phyloP scores from a whole-genome alignment of 2,113 vertebrate genomes.

The Morone saxatilis region DNA sequence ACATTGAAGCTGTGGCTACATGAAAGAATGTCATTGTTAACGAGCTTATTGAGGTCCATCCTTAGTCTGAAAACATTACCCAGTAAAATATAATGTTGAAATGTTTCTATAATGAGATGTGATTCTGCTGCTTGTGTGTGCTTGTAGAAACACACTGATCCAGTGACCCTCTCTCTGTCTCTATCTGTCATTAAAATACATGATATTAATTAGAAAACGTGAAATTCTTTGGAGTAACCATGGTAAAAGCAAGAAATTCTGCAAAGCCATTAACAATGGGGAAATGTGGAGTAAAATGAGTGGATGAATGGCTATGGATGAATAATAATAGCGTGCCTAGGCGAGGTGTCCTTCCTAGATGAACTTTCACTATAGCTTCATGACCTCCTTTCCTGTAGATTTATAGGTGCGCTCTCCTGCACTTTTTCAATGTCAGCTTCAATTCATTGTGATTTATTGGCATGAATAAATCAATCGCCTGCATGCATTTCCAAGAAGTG shows the following conservation, averaged over 20 bases:
- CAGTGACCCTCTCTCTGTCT: background rate
- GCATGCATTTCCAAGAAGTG: conserved; percentile 32
- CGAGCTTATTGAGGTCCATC: background rate
- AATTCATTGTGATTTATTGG: conserved; percentile 50
- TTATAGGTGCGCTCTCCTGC: conserved; percentile 35
- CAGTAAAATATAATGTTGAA: no score
- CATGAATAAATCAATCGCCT: conserved; percentile 38
- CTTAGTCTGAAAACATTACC: background rate
- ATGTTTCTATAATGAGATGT: conserved; percentile 8
- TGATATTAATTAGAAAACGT: conserved; percentile 12
- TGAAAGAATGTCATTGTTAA: background rate
- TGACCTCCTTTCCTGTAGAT: conserved; percentile 46
- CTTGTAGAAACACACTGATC: background rate
- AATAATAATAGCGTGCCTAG: conserved; percentile 10
- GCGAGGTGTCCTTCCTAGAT: conserved; percentile 25
- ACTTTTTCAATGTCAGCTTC: conserved; percentile 47
- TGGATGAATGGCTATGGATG: background rate
- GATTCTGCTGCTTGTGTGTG: background rate
- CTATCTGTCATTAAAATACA: conserved; percentile 4
- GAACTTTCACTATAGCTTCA: conserved; percentile 23
- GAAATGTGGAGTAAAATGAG: background rate
- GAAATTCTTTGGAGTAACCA: background rate
- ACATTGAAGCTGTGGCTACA: no score
- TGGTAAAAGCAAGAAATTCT: background rate
- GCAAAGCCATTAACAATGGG: background rate